Conservation (phyloP, 2,888 invertebrate species). For the Phengaris alcon region DNA sequence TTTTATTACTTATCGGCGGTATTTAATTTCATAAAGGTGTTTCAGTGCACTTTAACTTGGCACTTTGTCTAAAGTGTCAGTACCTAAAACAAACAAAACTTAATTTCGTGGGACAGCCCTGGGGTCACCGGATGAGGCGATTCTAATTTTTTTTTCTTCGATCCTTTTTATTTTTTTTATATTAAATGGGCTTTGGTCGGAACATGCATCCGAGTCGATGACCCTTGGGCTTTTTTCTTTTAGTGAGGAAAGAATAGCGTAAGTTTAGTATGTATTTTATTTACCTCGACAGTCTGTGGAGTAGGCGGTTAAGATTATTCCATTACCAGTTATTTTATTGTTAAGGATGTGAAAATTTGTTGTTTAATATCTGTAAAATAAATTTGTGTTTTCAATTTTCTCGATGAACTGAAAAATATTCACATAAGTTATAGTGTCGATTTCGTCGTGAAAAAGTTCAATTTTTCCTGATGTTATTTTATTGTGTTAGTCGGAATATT, state of each 20-base stretch:
- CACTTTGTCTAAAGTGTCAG: not conserved
- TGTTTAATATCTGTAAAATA: not conserved
- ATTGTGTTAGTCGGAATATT: too few relatives aligned
- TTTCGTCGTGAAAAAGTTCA: too few relatives aligned
- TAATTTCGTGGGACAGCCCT: constrained; percentile 18
- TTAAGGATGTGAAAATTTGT: not conserved
- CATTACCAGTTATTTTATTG: constrained; percentile 4
- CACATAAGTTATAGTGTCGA: too few relatives aligned
- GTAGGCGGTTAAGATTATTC: not conserved
- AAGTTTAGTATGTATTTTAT: constrained; percentile 7
- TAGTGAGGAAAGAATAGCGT: constrained; percentile 19
- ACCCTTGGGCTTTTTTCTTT: constrained; percentile 15
- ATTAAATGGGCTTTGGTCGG: constrained; percentile 27
- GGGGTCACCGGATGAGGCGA: constrained; percentile 27
- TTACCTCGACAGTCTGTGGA: not conserved
- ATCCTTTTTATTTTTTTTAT: constrained; percentile 20
- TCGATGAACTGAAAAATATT: too few relatives aligned
- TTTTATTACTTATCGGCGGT: too few relatives aligned
- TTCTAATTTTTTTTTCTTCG: constrained; percentile 23
- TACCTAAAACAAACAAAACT: constrained; percentile 11
- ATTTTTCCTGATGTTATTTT: too few relatives aligned
- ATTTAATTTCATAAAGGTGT: too few relatives aligned
- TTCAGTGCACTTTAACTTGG: too few relatives aligned
- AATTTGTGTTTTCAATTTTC: too few relatives aligned
- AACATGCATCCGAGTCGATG: constrained; percentile 28